Evolutionary conservation across 2,113 vertebrate species (phyloP), one percentile per base, ranked within the genome.

Genomic region (Rhinolophus ferrumequinum): DNA sequence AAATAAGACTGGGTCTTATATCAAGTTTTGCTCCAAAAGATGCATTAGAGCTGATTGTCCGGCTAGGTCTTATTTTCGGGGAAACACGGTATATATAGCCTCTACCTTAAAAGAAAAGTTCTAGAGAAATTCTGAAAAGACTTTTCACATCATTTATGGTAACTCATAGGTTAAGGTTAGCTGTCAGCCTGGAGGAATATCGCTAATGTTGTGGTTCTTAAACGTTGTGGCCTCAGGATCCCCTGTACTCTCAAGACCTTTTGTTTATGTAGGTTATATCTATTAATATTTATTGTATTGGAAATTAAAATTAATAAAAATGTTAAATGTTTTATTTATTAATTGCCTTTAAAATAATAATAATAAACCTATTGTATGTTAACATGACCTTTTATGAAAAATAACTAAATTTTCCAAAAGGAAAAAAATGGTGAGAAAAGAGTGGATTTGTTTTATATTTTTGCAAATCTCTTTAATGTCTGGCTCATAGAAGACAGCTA

Each of bases 261-360:
- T 84, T 58, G 33, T 83, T 79, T 44, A 85, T 30, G 22, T 41
- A 54, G 18, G 30, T 90, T 79, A 33, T 47, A 66, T 92, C 73
- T 81, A 62, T 80, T 64, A 70, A 50, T 26, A 85, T 18, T 79
- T 85, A 50, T 41, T 50, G 24, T 56, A 80, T 56, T 77, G 2
- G 35, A 89, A 94, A 41, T 88, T 58, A 54, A 92, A 95, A 60
- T 86, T 52, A 66, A 91, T 15, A 21, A 33, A 94, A 80, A 38
- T 28, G 38, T 67, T 56, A 64, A 26, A 52, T 54, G 26, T 35
- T 80, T 90, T 87, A 52, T 69, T 60, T 81, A 91, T 83, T 52
- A 83, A 81, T 38, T 66, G 80, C 56, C 58, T 72, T 77, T 19
- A 60, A 91, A 85, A 50, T 88, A 47, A 54, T 22, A 88, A 19